Percentiles rank a stretch among this genome's conserved stretches.
These are phyloP conservation scores for Daubentonia madagascariensis DNA, from an alignment of 2,113 vertebrate genomes.

Conservation along the genomic window DNA sequence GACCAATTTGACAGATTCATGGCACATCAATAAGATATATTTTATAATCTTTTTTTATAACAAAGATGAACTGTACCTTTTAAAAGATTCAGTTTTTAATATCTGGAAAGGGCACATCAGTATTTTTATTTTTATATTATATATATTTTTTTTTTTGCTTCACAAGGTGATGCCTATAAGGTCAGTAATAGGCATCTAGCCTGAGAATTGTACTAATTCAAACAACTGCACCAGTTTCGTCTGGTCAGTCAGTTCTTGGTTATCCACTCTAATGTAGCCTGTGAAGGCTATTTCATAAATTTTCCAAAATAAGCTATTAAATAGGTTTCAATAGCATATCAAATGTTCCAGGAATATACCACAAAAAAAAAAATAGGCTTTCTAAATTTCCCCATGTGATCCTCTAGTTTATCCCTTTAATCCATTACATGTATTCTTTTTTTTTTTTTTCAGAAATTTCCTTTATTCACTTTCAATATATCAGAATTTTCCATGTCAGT, in stretches of 20 bases:
- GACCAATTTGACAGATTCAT: slow-evolving; percentile 32
- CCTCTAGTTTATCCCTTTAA: not conserved
- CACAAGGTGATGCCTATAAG: not conserved
- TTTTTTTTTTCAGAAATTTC: not conserved
- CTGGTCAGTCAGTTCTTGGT: not conserved
- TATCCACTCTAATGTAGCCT: not conserved
- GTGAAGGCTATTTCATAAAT: not conserved
- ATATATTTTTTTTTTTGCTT: slow-evolving; percentile 13
- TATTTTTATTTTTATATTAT: slow-evolving; percentile 59
- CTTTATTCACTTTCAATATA: not conserved
- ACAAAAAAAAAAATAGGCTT: slow-evolving; percentile 5
- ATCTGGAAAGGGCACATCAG: slow-evolving; percentile 14
- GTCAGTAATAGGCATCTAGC: not conserved
- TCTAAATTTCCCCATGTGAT: not conserved
- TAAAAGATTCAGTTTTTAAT: slow-evolving; percentile 61
- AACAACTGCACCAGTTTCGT: not conserved
- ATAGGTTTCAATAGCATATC: not conserved
- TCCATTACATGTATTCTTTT: not conserved
- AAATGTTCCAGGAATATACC: not conserved
- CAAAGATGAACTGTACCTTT: slow-evolving; percentile 18
- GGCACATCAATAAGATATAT: slow-evolving; percentile 38
- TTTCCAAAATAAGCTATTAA: not conserved
- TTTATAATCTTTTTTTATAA: slow-evolving; percentile 15
- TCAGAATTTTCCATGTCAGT: not conserved
- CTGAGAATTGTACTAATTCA: not conserved